Base-by-base conservation (phyloP, 2,888 invertebrate genomes). In the Cataglyphis livida region DNA sequence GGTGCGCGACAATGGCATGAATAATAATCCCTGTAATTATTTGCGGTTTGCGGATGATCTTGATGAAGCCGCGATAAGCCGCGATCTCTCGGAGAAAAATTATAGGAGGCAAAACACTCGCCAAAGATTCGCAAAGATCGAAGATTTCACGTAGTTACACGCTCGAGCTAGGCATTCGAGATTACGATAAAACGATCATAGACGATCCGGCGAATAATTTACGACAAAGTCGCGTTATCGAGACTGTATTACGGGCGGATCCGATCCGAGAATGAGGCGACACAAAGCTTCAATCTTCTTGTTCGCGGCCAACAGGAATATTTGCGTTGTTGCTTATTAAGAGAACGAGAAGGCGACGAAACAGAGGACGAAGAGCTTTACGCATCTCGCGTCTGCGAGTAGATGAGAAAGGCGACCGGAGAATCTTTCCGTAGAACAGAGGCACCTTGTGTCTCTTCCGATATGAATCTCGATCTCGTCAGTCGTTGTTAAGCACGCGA, bases 371-470 rank as follows among this genome's bases (percentile, higher is more conserved):
- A 44, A 35, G 44, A 48, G 35, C 35, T 44, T 6, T 59, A 44
- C 70, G 59, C 59, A 35, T 35, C 59, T 65, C 59, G 21, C 18
- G 71, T 65, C 41, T 59, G 59, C n/a, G 32, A n/a, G 59, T 10
- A 9, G 18, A 65, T 57, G 65, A 25, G 65, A 81, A 15, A 35
- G 38, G 28, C 61, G 62, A 61, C 61, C 65, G 48, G 62, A 32
- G 87, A 61, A 66, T 81, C 65, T 75, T 83, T 76, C 66, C 78
- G 59, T 74, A 78, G 83, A 88, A 91, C 91, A 91, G 91, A 85
- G 91, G 84, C 86, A 86, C 88, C 86, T 91, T 91, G 93, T 91
- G 93, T 92, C 91, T 90, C 90, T 76, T 62, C 71, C 82, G 88
- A 89, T 84, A 82, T 32, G 51, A 75, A 88, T 88, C 88, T 85